Conservation (phyloP, 1,140 invertebrate genomes). For the Cheumatopsyche charites region DNA sequence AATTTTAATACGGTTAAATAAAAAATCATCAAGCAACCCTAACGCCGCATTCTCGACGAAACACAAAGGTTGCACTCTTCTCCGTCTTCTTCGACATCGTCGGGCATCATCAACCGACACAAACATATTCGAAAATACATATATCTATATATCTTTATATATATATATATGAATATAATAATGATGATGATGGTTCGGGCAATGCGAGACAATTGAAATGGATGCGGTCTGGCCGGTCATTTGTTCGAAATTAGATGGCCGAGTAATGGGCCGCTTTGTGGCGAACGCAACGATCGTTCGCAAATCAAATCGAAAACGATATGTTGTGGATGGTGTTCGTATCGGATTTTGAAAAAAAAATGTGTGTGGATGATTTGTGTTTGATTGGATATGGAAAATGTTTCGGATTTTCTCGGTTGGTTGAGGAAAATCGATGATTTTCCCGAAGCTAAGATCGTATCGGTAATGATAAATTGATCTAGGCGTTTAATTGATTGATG, state of each 20-base stretch:
- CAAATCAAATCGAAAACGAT: neutral
- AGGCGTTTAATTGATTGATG: too few relatives aligned
- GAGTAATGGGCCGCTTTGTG: constrained; percentile 33
- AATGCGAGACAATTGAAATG: constrained; percentile 38
- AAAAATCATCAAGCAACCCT: neutral
- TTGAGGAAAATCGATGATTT: too few relatives aligned
- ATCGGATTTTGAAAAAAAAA: too few relatives aligned
- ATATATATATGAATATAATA: constrained; percentile 21
- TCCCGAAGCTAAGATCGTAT: too few relatives aligned
- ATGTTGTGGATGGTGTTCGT: neutral
- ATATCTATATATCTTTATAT: too few relatives aligned
- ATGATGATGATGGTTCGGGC: constrained; percentile 7
- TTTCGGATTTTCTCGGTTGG: too few relatives aligned
- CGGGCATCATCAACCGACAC: constrained; percentile 25
- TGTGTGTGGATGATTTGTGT: too few relatives aligned
- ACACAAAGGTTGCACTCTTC: constrained; percentile 27
- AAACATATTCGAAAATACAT: too few relatives aligned
- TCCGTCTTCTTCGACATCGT: neutral
- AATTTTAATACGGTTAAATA: too few relatives aligned
- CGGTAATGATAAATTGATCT: too few relatives aligned
- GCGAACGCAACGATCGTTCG: constrained; percentile 1
- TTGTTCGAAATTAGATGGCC: constrained; percentile 39
- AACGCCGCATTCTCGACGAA: neutral
- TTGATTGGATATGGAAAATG: too few relatives aligned
- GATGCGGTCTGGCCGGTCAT: constrained; percentile 30